phyloP scores from a whole-genome alignment of 1,140 invertebrate genomes.

The Melipona quadrifasciata region DNA sequence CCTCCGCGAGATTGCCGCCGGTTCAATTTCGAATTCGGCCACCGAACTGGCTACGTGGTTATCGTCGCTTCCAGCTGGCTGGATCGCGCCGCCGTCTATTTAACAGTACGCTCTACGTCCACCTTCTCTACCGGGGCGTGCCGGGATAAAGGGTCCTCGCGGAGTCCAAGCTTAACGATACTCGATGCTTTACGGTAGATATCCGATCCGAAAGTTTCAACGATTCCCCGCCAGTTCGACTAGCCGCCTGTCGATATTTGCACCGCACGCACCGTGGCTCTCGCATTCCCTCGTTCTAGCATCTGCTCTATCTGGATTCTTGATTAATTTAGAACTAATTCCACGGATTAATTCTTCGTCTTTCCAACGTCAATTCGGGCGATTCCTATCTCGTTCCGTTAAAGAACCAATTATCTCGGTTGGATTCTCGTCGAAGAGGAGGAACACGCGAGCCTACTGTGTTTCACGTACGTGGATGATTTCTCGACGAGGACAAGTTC shows the following conservation, averaged over 20 bases:
- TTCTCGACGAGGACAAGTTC: too few relatives aligned
- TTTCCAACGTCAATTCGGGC: neutral
- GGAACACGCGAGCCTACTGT: too few relatives aligned
- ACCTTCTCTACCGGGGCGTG: neutral
- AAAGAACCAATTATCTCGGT: too few relatives aligned
- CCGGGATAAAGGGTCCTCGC: constrained; percentile 16
- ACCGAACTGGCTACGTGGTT: constrained; percentile 62
- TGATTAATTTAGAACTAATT: neutral
- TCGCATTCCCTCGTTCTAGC: neutral
- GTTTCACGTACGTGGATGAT: too few relatives aligned
- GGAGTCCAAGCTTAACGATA: neutral
- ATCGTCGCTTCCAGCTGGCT: constrained; percentile 65
- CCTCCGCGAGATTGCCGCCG: constrained; percentile 2
- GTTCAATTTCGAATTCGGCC: constrained; percentile 59
- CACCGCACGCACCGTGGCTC: neutral
- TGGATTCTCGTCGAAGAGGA: too few relatives aligned
- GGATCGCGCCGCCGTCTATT: constrained; percentile 23
- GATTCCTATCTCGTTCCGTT: too few relatives aligned
- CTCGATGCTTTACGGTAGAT: neutral
- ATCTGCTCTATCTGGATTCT: neutral
- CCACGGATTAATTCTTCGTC: neutral
- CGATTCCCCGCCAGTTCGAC: neutral
- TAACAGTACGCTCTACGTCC: constrained; percentile 7
- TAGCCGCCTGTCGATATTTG: neutral
- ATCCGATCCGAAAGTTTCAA: neutral